A percentile compares a stretch with the other conserved stretches of the same genome.
Evolutionary conservation across 2,888 invertebrate genomes (phyloP).

Genomic region (Cartodere bifasciata): DNA sequence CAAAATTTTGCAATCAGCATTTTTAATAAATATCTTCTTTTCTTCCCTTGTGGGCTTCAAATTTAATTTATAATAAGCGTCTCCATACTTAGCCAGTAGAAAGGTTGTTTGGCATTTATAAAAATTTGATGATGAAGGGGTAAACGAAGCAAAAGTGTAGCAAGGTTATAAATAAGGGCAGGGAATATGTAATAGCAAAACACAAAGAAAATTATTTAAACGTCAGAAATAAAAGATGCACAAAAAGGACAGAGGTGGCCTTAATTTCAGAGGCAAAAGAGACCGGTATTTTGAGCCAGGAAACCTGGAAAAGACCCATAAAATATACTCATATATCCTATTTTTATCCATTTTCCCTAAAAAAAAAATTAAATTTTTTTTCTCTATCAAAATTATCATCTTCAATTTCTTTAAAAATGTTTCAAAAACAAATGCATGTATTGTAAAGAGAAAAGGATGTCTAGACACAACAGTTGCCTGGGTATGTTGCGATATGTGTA

Average conservation of each 20-base stretch:
- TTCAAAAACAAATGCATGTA: no score
- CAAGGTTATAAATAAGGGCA: neutral
- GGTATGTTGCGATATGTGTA: no score
- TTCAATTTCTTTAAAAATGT: no score
- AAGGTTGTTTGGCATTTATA: constrained; percentile 3
- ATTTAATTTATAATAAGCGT: neutral
- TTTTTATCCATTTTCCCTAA: no score
- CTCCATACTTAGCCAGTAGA: constrained; percentile 2
- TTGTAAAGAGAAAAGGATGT: no score
- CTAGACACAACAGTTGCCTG: no score
- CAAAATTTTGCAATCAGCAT: no score
- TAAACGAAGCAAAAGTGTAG: constrained; percentile 1
- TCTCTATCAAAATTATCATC: no score
- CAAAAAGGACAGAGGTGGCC: neutral
- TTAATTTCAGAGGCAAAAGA: neutral
- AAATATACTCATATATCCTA: no score
- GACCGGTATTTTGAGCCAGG: no score
- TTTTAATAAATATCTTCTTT: constrained; percentile 2
- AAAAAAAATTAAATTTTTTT: no score
- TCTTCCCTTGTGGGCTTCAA: constrained; percentile 3
- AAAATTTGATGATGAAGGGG: neutral
- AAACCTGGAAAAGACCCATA: no score
- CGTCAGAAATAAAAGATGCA: constrained; percentile 1
- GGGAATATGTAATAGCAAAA: neutral
- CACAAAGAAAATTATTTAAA: constrained; percentile 1